These are phyloP conservation scores for Stigmatopora nigra DNA, from an alignment of 2,113 vertebrate genomes.

Conservation along the genomic window DNA sequence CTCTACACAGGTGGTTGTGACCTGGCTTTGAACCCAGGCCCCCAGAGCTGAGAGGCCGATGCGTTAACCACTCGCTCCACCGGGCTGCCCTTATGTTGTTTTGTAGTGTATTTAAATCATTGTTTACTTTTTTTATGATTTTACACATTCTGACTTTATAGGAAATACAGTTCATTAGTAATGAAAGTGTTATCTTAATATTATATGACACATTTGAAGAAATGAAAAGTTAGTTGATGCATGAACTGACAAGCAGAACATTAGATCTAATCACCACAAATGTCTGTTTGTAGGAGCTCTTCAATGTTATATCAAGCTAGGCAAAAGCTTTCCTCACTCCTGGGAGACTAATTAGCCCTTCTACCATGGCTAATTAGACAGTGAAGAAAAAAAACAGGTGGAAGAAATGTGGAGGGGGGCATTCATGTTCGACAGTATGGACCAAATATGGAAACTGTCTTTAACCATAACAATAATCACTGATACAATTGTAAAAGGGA, in stretches of 20 bases:
- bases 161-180: no score
- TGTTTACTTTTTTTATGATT: no score
- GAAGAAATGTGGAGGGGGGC: constrained; percentile 33
- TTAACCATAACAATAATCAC: background rate
- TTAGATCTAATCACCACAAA: constrained; percentile 1
- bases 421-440: constrained; percentile 21
- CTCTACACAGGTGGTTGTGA: no score
- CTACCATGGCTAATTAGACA: constrained; percentile 46
- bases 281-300: constrained; percentile 7
- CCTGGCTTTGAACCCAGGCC: no score
- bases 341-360: constrained; percentile 45
- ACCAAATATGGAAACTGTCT: background rate
- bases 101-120: no score
- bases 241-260: background rate
- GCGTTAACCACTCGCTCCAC: no score
- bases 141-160: no score
- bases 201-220: background rate
- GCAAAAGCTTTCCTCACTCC: constrained; percentile 23
- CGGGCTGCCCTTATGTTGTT: no score
- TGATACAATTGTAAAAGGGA: background rate
- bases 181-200: background rate
- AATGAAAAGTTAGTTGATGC: background rate
- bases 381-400: constrained; percentile 52
- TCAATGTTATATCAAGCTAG: constrained; percentile 19
- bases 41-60: no score